Evolutionary conservation across 2,888 invertebrate genomes (phyloP), one percentile per base, ranked within the genome.

Genomic region (Troides oblongomaculatus): DNA sequence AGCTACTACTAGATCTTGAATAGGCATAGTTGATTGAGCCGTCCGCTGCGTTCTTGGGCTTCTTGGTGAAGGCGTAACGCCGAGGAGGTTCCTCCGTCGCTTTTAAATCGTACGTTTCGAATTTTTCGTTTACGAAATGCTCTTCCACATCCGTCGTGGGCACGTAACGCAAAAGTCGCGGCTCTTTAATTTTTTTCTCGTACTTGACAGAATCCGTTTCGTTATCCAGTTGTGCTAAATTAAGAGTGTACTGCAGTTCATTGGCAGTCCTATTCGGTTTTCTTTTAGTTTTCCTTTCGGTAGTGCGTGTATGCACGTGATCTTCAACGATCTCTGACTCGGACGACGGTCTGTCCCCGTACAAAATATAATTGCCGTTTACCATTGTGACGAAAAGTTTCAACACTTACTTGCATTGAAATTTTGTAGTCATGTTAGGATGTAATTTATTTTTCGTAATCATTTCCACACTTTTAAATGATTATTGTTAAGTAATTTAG

Each of bases 301-400:
- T 79, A 0, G 89, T 86, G 71, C 86, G 83, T 14, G 84, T 79
- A 68, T 88, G 90, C 7, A 90, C 89, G 73, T 92, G 91, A 72
- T 91, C 92, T 23, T 89, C 88, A 4, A 91, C 86, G 66, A 88
- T 88, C 77, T 91, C 92, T 3, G 90, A 88, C 73, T 91, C 92
- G 14, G 92, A 90, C 65, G 85, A 81, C 70, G 92, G 90, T 73
- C 87, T 81, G 75, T 92, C 91, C 57, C 90, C 91, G 75, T 92
- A 92, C 59, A 93, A 73, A 43, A 89, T 84, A 76, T 93, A 93
- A 76, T 93, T 92, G 23, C 93, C 91, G 80, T 92, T 93, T 72
- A 93, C 93, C 93, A 93, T 93, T 78, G 84, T 88, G 74, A 70
- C 62, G 72, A 72, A 70, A 68, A 67, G 69, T 70, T 72, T 73